Evolutionary conservation across 2,113 vertebrate species (phyloP).

Genomic region (Sebastes schlegelii): DNA sequence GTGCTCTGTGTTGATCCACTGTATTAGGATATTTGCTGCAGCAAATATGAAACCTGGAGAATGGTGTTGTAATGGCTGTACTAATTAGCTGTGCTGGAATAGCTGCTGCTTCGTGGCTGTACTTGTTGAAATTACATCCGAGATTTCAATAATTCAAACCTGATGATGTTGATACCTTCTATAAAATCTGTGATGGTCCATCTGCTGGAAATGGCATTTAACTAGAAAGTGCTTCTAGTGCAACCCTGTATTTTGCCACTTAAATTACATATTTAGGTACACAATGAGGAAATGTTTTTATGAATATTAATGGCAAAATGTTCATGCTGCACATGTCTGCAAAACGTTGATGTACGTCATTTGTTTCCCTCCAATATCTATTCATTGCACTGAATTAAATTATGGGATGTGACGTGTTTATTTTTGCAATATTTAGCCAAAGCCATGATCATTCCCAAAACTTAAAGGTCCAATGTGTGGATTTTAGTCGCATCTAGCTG

Average conservation of each 20-base stretch:
- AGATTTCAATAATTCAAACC: constrained; percentile 18
- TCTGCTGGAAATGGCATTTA: background rate
- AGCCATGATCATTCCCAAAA: too few relatives aligned
- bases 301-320: background rate
- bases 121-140: constrained; percentile 28
- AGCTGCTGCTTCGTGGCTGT: background rate
- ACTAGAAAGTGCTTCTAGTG: background rate
- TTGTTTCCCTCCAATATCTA: background rate
- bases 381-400: background rate
- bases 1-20: constrained; percentile 30
- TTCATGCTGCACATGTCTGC: background rate
- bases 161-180: constrained; percentile 2
- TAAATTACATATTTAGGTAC: background rate
- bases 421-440: background rate
- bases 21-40: constrained; percentile 25
- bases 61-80: background rate
- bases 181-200: background rate
- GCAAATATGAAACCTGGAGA: constrained; percentile 25
- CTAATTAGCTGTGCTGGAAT: constrained; percentile 37
- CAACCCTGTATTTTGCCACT: background rate
- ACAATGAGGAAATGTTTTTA: background rate
- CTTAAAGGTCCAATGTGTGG: too few relatives aligned
- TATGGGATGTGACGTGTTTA: background rate
- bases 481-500: too few relatives aligned
- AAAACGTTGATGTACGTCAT: background rate